A percentile compares a stretch with the other conserved stretches of the same genome.
These are phyloP conservation scores for Drosophila nigromelanica DNA, from an alignment of 1,140 invertebrate species.

Conservation along the genomic window DNA sequence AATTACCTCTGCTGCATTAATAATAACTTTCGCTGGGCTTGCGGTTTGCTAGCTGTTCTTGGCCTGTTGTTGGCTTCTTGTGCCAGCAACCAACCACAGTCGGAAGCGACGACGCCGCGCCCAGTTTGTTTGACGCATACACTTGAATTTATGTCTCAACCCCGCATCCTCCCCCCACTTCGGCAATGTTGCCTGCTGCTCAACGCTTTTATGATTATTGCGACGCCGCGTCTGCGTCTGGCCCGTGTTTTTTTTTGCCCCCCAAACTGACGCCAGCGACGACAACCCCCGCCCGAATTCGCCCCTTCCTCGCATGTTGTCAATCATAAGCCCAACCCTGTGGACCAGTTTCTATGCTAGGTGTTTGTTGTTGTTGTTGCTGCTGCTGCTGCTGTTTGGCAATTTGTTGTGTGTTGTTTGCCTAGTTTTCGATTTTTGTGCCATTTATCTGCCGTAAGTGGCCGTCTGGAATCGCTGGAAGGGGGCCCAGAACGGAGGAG, in stretches of 20 bases:
- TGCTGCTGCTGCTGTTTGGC: constrained; percentile 44
- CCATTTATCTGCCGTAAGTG: constrained; percentile 48
- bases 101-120: background rate
- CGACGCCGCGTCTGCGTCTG: constrained; percentile 74
- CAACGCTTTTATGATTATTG: constrained; percentile 75
- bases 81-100: background rate
- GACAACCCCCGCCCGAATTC: background rate
- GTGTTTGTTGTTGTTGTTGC: constrained; percentile 6
- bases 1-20: constrained; percentile 54
- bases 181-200: background rate
- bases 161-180: background rate
- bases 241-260: constrained; percentile 33
- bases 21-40: constrained; percentile 12
- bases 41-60: background rate
- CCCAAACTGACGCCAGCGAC: constrained; percentile 60
- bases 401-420: constrained; percentile 63
- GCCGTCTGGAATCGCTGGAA: constrained; percentile 4
- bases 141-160: constrained; percentile 28
- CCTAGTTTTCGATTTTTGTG: constrained; percentile 59
- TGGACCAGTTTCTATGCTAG: background rate
- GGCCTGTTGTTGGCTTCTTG: too few relatives aligned
- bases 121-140: constrained; percentile 26
- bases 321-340: constrained; percentile 56
- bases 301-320: constrained; percentile 30
- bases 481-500: background rate